Evolutionary conservation across 2,888 invertebrate species (phyloP), one percentile per base, ranked within the genome.

Genomic region (Archips xylosteana): DNA sequence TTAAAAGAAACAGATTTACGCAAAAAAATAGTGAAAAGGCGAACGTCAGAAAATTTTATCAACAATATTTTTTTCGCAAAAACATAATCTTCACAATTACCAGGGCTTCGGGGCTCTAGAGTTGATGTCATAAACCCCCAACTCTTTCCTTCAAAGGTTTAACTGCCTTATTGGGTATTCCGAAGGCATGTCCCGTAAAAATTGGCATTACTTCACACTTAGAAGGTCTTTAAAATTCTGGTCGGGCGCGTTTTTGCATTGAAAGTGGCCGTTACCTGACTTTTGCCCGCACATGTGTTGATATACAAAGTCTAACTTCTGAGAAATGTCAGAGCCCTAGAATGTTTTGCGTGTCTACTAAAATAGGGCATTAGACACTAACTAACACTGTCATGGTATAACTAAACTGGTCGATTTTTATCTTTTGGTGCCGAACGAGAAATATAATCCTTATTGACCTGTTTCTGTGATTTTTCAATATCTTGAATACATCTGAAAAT

Each of bases 181-280:
- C 69, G 81, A 74, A 73, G 82, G 86, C 77, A 65, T 81, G 82
- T 84, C 85, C 87, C 89, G 88, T 89, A 91, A 92, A 91, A 91
- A 92, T 88, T 87, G 87, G 88, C 85, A 89, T 92, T 89, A 90
- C 90, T 89, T 89, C 89, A 88, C 90, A 91, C 91, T 92, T 89
- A 88, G 87, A 80, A 80, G 77, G 65, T 82, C 80, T 85, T 91
- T 89, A 87, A 89, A 89, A 91, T 91, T 91, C 92, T 81, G 82
- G 84, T 82, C 84, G 78, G 79, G 82, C 78, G 78, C 86, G 85
- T 86, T 89, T 89, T 89, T 89, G 87, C 91, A 89, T 90, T 83
- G 86, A 84, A 86, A 88, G 86, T 82, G 83, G 83, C 87, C 83
- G 88, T 90, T 90, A 90, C 89, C 87, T 88, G 86, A 82, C 83